Percentiles rank a stretch among this genome's conserved stretches.
Evolutionary conservation across 2,113 vertebrate genomes (phyloP).

Genomic region (Nyctibius bracteatus): DNA sequence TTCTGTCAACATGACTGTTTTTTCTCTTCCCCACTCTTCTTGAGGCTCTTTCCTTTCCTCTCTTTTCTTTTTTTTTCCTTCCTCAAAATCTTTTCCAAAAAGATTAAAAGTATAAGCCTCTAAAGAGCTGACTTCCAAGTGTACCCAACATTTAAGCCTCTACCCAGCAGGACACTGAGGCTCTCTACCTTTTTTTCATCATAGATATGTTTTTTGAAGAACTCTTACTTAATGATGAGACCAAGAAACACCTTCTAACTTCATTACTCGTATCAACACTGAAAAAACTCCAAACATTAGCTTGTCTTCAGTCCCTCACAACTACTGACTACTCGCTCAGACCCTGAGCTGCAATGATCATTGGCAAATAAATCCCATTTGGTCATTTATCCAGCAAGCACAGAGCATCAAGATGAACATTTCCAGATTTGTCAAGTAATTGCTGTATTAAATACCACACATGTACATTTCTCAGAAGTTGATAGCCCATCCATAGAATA

Average conservation of each 20-base stretch:
- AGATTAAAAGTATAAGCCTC: background rate
- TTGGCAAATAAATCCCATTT: background rate
- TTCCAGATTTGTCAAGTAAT: slow-evolving; percentile 11
- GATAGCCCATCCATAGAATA: background rate
- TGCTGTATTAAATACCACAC: background rate
- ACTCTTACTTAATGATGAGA: background rate
- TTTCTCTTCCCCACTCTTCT: background rate
- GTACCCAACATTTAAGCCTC: background rate
- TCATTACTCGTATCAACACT: background rate
- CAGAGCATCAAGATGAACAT: background rate
- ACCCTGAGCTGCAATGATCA: background rate
- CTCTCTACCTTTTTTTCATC: background rate
- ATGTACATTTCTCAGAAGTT: background rate
- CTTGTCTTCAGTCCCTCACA: background rate
- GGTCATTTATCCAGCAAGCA: background rate
- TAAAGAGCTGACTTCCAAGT: background rate
- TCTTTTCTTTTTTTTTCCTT: background rate
- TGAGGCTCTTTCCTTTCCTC: background rate
- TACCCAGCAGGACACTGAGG: background rate
- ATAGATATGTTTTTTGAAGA: background rate
- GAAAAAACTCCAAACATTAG: background rate
- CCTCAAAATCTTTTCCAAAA: background rate
- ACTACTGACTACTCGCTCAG: background rate
- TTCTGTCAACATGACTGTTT: background rate
- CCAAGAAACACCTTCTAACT: background rate